These are phyloP conservation scores for Napeogenes inachia DNA, from an alignment of 2,888 invertebrate species.

Conservation along the genomic window DNA sequence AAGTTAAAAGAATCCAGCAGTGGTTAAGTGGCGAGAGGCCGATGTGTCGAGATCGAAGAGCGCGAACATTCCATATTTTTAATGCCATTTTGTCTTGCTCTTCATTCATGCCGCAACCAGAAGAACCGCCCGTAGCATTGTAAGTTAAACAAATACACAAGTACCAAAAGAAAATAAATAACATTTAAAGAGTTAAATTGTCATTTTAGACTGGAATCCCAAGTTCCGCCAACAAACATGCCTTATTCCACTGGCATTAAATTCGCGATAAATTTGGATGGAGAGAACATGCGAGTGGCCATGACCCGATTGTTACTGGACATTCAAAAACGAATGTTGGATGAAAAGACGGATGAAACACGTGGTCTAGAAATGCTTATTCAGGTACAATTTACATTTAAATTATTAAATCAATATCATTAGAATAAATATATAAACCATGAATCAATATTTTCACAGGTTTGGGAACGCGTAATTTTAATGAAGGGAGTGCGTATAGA, in stretches of 20 bases:
- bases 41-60: conserved; percentile 81
- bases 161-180: conserved; percentile 16
- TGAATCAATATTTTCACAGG: conserved; percentile 56
- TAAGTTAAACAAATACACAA: conserved; percentile 51
- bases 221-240: conserved; percentile 73
- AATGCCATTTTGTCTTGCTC: conserved; percentile 80
- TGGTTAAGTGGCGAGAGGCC: conserved; percentile 72
- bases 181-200: background rate
- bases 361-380: conserved; percentile 80
- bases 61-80: conserved; percentile 82
- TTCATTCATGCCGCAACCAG: conserved; percentile 82
- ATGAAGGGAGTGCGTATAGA: conserved; percentile 55
- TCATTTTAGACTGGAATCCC: conserved; percentile 72
- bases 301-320: conserved; percentile 79
- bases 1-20: conserved; percentile 77
- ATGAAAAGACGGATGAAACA: conserved; percentile 86
- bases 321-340: conserved; percentile 81
- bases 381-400: conserved; percentile 48
- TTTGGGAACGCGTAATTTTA: conserved; percentile 79
- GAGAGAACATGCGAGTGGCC: conserved; percentile 81
- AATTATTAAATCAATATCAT: too few relatives aligned
- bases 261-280: conserved; percentile 76
- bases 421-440: too few relatives aligned
- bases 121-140: conserved; percentile 78
- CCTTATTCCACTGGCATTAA: conserved; percentile 67